phyloP scores from a whole-genome alignment of 35 echinoderm and acorn worm genomes.

The Ophioderma brevispina region DNA sequence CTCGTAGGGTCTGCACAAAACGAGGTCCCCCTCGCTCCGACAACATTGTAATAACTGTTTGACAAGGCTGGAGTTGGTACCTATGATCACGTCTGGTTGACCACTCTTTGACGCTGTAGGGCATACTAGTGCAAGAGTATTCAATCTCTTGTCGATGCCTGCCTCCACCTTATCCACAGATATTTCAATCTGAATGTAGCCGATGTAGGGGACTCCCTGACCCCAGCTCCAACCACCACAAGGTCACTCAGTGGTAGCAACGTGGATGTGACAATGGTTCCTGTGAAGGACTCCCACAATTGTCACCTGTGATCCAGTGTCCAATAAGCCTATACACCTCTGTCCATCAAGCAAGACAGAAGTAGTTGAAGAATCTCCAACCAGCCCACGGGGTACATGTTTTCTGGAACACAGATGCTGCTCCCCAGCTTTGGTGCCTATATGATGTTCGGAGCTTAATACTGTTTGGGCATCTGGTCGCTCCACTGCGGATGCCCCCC shows the following conservation, averaged over 20 bases:
- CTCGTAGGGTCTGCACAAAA: background rate
- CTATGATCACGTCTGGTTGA: constrained; percentile 2
- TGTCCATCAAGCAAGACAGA: constrained; percentile 14
- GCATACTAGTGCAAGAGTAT: constrained; percentile 38
- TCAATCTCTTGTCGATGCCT: background rate
- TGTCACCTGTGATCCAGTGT: constrained; percentile 68
- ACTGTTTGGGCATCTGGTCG: background rate
- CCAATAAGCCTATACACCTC: constrained; percentile 16
- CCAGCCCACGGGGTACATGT: constrained; percentile 6
- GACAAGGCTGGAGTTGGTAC: constrained; percentile 34
- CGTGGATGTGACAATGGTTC: background rate
- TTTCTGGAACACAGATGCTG: background rate
- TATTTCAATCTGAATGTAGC: constrained; percentile 26
- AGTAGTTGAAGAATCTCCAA: constrained; percentile 27
- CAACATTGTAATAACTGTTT: background rate
- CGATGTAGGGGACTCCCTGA: constrained; percentile 49
- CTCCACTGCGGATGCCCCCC: constrained; percentile 12
- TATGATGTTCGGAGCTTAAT: background rate
- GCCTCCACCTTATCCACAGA: background rate
- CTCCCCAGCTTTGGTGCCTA: background rate
- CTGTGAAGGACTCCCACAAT: constrained; percentile 5
- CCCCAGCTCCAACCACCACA: constrained; percentile 51
- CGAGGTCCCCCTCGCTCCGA: background rate
- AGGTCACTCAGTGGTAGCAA: constrained; percentile 27
- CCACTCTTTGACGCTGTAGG: background rate